Conservation (phyloP, 1,140 invertebrate genomes). For the Tyrophagus putrescentiae region DNA sequence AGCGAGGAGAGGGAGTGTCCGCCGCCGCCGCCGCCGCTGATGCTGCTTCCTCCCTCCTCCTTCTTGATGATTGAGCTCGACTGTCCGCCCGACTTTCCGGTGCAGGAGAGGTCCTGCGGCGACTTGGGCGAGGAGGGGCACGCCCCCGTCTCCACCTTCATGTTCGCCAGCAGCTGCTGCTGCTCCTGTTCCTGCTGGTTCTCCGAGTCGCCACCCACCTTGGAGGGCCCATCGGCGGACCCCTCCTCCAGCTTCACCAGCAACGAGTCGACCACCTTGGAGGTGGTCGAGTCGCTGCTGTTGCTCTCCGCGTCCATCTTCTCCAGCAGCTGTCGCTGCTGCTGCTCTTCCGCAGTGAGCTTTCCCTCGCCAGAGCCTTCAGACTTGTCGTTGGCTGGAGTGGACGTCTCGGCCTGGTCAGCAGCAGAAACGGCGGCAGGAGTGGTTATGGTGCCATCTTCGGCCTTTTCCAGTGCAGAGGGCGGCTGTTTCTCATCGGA, state of each 20-base stretch:
- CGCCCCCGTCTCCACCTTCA: conserved; percentile 19
- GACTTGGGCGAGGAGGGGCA: conserved; percentile 19
- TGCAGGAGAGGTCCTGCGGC: conserved; percentile 6
- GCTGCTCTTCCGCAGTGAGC: not conserved
- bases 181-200: not conserved
- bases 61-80: conserved; percentile 3
- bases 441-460: too few relatives aligned
- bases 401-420: not conserved
- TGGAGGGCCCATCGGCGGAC: not conserved
- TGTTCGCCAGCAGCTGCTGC: not conserved
- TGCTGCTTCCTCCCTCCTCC: too few relatives aligned
- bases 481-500: too few relatives aligned
- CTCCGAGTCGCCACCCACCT: not conserved
- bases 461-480: too few relatives aligned
- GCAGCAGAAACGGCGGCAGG: too few relatives aligned
- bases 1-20: not conserved
- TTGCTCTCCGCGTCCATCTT: too few relatives aligned
- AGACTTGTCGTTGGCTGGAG: not conserved
- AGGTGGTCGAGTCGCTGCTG: not conserved
- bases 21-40: not conserved
- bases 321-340: too few relatives aligned
- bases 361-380: not conserved
- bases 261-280: too few relatives aligned
- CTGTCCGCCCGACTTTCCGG: not conserved
- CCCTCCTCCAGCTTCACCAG: too few relatives aligned